Percentiles rank a stretch among this genome's conserved stretches.
These are phyloP conservation scores for Dufourea novaeangliae DNA, from an alignment of 1,140 invertebrate species.

Conservation along the genomic window DNA sequence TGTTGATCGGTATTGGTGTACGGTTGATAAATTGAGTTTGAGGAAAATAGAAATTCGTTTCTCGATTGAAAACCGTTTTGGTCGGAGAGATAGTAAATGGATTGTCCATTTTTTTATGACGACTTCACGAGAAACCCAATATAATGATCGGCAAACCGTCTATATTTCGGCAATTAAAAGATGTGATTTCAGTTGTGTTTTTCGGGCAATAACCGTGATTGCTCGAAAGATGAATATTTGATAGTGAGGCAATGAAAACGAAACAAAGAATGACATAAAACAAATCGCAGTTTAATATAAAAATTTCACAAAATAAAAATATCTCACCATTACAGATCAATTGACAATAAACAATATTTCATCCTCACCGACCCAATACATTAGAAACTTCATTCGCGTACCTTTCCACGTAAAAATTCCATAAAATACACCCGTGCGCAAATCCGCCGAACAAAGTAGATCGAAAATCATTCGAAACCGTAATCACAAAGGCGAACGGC, in stretches of 20 bases:
- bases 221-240: neutral
- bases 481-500: too few relatives aligned
- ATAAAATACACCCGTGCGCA: neutral
- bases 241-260: neutral
- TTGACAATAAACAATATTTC: too few relatives aligned
- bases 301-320: too few relatives aligned
- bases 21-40: conserved; percentile 7
- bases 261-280: too few relatives aligned
- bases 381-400: neutral
- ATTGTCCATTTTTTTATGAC: conserved; percentile 1
- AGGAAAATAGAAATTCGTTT: conserved; percentile 19
- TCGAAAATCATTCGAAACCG: neutral
- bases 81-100: neutral
- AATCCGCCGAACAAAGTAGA: neutral
- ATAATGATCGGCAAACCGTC: conserved; percentile 2
- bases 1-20: neutral
- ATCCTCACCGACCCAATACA: neutral
- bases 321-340: too few relatives aligned
- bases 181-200: neutral
- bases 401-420: neutral
- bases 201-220: neutral
- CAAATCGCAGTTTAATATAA: too few relatives aligned
- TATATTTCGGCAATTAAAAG: neutral
- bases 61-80: conserved; percentile 11
- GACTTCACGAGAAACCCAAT: conserved; percentile 1